These are phyloP conservation scores for Perca schrenkii DNA, from an alignment of 2,113 vertebrate genomes.

Conservation along the genomic window DNA sequence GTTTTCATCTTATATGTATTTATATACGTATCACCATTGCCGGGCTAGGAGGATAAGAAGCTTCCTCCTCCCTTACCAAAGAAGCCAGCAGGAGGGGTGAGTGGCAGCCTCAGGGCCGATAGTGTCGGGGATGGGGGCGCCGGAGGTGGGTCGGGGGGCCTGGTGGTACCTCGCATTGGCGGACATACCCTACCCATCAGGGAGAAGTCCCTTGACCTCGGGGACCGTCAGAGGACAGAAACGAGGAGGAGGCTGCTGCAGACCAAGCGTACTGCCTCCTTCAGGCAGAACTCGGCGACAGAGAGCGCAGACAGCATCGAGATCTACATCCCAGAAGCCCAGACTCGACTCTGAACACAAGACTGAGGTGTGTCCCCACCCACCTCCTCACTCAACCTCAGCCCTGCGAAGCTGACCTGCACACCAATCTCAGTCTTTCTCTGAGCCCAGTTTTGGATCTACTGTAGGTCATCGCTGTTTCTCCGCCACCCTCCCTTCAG, in stretches of 20 bases:
- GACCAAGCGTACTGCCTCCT: constrained; percentile 94
- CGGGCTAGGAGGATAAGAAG: constrained; percentile 85
- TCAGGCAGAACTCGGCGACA: constrained; percentile 98
- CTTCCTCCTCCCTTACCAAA: constrained; percentile 88
- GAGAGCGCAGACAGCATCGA: constrained; percentile 99
- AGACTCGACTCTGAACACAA: constrained; percentile 94
- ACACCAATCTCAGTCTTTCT: constrained; percentile 46
- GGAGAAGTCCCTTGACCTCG: constrained; percentile 86
- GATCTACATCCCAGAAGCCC: constrained; percentile 99
- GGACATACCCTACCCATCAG: constrained; percentile 80
- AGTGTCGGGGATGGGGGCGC: constrained; percentile 69
- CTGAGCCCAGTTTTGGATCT: constrained; percentile 50
- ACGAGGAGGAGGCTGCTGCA: constrained; percentile 94
- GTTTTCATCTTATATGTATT: constrained; percentile 21
- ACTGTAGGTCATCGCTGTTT: constrained; percentile 21
- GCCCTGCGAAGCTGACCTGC: constrained; percentile 16
- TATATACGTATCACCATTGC: constrained; percentile 27
- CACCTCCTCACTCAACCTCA: constrained; percentile 17
- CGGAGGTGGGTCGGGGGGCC: constrained; percentile 66
- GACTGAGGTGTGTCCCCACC: constrained; percentile 5
- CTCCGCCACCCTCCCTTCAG: constrained; percentile 25
- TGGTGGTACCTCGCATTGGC: constrained; percentile 79
- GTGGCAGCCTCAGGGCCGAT: constrained; percentile 81
- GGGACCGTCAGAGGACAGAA: constrained; percentile 95
- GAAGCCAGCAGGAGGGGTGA: constrained; percentile 85